A percentile compares a stretch with the other conserved stretches of the same genome.
These are phyloP conservation scores for Vulpes ferrilata DNA, from an alignment of 2,113 vertebrate species.

Conservation along the genomic window DNA sequence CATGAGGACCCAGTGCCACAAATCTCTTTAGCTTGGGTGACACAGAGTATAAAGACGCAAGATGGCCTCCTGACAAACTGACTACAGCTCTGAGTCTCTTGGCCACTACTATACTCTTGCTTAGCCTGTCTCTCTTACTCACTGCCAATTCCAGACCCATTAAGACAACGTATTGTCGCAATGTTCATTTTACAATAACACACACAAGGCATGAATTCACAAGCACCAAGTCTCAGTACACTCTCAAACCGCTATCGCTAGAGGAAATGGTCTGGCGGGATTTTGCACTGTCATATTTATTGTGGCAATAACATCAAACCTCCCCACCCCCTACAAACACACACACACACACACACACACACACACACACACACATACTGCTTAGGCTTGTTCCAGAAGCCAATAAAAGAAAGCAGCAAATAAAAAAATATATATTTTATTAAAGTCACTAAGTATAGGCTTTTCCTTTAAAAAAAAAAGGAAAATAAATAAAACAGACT, in stretches of 20 bases:
- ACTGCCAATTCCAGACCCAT: conserved; percentile 64
- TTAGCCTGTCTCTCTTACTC: conserved; percentile 61
- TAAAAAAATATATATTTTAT: conserved; percentile 82
- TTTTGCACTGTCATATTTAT: conserved; percentile 81
- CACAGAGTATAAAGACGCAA: background rate
- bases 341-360: conserved; percentile 59
- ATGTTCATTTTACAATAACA: conserved; percentile 75
- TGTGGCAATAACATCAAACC: conserved; percentile 75
- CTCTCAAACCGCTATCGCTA: conserved; percentile 73
- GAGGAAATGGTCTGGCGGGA: conserved; percentile 69
- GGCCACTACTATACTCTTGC: background rate
- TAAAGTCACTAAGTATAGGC: conserved; percentile 75
- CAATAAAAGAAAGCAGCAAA: conserved; percentile 77
- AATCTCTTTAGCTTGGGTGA: background rate
- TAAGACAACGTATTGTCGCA: conserved; percentile 78
- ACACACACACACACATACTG: background rate
- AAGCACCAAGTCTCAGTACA: conserved; percentile 72
- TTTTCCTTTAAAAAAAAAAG: conserved; percentile 34
- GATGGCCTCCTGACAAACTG: background rate
- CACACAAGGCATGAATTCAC: conserved; percentile 75
- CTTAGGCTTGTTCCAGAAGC: conserved; percentile 78
- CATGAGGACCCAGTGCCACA: no score
- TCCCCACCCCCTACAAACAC: conserved; percentile 69
- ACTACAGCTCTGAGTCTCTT: background rate
- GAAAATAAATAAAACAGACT: conserved; percentile 62